These are phyloP conservation scores for Pungitius pungitius DNA, from an alignment of 2,113 vertebrate genomes.

Conservation along the genomic window DNA sequence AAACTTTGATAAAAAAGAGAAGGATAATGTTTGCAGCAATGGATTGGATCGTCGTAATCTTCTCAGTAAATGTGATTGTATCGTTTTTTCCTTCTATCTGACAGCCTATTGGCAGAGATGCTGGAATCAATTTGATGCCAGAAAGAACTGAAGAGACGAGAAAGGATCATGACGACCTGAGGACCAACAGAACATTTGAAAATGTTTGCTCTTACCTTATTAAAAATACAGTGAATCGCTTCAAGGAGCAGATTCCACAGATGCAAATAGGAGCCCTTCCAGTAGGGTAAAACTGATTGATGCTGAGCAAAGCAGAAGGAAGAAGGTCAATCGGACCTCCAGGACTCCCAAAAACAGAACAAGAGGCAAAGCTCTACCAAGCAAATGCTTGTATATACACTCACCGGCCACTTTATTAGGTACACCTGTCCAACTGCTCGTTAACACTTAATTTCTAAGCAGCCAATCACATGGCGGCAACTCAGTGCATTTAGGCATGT, in stretches of 20 bases:
- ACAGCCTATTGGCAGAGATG: background rate
- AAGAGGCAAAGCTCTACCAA: constrained; percentile 1
- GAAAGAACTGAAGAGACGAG: constrained; percentile 16
- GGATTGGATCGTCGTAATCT: constrained; percentile 16
- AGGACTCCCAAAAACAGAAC: constrained; percentile 9
- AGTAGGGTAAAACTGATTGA: background rate
- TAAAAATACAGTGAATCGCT: constrained; percentile 13
- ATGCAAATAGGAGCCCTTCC: constrained; percentile 15
- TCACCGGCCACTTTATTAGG: too few species aligned
- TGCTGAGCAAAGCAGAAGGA: background rate
- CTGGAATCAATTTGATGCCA: constrained; percentile 11
- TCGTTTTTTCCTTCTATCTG: background rate
- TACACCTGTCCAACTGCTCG: too few species aligned
- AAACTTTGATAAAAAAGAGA: constrained; percentile 1
- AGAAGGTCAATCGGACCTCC: background rate
- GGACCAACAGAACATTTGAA: background rate
- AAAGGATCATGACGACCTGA: background rate
- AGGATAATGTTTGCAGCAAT: background rate
- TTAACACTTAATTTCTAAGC: too few species aligned
- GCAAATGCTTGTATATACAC: background rate
- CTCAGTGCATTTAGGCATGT: too few species aligned
- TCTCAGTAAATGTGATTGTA: constrained; percentile 8
- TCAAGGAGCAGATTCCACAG: background rate
- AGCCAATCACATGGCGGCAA: too few species aligned
- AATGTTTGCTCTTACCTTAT: background rate